Conservation (phyloP, 1,140 invertebrate genomes). For the Holcopasites calliopsidis region DNA sequence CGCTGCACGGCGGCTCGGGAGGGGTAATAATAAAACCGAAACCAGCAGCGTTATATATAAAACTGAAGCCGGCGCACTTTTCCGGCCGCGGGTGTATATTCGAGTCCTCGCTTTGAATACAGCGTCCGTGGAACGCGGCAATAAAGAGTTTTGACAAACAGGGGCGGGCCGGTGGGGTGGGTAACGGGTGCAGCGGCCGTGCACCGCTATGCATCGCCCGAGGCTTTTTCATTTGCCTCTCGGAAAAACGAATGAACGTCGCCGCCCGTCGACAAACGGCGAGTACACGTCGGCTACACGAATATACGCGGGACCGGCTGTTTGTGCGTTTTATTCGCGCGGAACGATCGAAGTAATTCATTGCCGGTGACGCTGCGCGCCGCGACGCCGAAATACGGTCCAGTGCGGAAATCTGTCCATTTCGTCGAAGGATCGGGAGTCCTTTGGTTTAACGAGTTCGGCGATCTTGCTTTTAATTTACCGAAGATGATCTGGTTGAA, state of each 20-base stretch:
- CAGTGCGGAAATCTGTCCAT: neutral
- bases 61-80: conserved; percentile 67
- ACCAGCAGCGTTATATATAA: conserved; percentile 61
- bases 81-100: conserved; percentile 57
- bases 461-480: no score
- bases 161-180: neutral
- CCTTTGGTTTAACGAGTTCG: neutral
- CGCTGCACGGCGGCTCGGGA: neutral
- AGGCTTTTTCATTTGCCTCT: conserved; percentile 62
- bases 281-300: conserved; percentile 66
- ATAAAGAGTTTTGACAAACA: conserved; percentile 73
- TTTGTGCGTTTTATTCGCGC: conserved; percentile 56
- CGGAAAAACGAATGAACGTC: conserved; percentile 68
- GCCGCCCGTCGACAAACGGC: conserved; percentile 61
- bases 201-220: conserved; percentile 42
- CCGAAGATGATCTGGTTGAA: no score
- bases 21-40: conserved; percentile 64
- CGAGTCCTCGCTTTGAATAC: conserved; percentile 68
- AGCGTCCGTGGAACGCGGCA: conserved; percentile 65
- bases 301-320: conserved; percentile 52
- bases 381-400: no score
- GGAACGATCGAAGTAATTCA: conserved; percentile 33
- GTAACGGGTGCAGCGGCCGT: conserved; percentile 9
- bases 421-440: neutral
- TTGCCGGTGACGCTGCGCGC: neutral